These are phyloP conservation scores for Leptobrachium leishanense DNA, from an alignment of 2,113 vertebrate genomes.

Conservation along the genomic window DNA sequence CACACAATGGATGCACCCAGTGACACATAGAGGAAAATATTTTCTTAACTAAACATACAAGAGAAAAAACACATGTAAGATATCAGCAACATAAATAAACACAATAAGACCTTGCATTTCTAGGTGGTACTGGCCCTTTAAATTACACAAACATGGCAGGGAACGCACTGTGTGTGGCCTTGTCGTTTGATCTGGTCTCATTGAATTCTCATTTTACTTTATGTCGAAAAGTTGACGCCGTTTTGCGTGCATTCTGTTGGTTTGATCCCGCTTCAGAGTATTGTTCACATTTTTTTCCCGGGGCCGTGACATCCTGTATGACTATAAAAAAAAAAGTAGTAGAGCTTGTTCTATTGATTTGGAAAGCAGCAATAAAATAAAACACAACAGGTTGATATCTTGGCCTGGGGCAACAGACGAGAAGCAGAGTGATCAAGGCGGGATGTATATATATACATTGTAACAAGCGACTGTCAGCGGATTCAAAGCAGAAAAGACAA, in stretches of 20 bases:
- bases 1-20: too few species aligned
- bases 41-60: too few species aligned
- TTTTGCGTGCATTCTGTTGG: too few species aligned
- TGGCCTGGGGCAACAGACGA: background rate
- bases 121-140: too few species aligned
- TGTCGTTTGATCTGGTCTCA: background rate
- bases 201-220: background rate
- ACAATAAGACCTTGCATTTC: too few species aligned
- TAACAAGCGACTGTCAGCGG: constrained; percentile 6
- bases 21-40: too few species aligned
- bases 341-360: constrained; percentile 9
- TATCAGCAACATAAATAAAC: too few species aligned
- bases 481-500: background rate
- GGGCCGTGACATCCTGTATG: too few species aligned
- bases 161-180: background rate
- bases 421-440: background rate
- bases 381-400: background rate
- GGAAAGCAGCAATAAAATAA: background rate
- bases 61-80: too few species aligned
- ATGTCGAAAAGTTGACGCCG: background rate
- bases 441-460: background rate
- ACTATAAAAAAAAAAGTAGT: background rate
- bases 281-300: too few species aligned
- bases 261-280: too few species aligned
- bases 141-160: background rate